Evolutionary conservation across 2,113 vertebrate genomes (phyloP).

Genomic region (Tychaedon coryphoeus): DNA sequence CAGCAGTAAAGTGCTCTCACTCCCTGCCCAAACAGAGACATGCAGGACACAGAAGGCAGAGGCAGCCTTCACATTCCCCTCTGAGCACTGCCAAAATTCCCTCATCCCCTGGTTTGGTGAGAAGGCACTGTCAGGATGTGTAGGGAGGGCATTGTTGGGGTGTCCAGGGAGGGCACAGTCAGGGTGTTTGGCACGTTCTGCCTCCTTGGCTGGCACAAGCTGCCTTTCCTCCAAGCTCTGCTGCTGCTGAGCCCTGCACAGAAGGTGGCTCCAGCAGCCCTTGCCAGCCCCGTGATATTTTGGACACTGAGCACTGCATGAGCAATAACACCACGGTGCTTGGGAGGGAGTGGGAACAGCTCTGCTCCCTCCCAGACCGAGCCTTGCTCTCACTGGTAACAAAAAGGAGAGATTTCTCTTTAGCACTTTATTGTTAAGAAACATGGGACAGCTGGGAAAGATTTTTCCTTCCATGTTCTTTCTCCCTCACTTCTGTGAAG

Average conservation of each 20-base stretch:
- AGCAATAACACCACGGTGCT: accelerated
- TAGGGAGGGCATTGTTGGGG: neutral
- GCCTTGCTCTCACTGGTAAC: neutral
- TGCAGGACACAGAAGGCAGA: neutral
- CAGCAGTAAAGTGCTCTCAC: neutral
- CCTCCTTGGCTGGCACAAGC: neutral
- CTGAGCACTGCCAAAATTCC: neutral
- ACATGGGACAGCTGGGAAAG: neutral
- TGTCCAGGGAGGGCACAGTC: neutral
- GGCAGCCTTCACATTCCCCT: neutral
- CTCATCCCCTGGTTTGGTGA: neutral
- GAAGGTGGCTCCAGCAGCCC: conserved; percentile 15
- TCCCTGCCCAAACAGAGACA: accelerated
- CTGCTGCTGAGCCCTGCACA: neutral
- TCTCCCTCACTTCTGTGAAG: accelerated
- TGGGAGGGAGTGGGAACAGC: neutral
- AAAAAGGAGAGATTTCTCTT: neutral
- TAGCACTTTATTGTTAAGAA: neutral
- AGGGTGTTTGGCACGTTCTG: neutral
- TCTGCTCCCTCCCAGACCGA: accelerated
- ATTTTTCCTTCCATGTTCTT: neutral
- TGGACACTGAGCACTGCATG: neutral
- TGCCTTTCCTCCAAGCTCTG: neutral
- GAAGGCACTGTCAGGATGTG: neutral
- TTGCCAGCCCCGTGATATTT: conserved; percentile 1